Evolutionary conservation across 53 echinoderm and acorn worm species (phyloP), one percentile per base, ranked within the genome.

Genomic region (Echinometra lucunter): DNA sequence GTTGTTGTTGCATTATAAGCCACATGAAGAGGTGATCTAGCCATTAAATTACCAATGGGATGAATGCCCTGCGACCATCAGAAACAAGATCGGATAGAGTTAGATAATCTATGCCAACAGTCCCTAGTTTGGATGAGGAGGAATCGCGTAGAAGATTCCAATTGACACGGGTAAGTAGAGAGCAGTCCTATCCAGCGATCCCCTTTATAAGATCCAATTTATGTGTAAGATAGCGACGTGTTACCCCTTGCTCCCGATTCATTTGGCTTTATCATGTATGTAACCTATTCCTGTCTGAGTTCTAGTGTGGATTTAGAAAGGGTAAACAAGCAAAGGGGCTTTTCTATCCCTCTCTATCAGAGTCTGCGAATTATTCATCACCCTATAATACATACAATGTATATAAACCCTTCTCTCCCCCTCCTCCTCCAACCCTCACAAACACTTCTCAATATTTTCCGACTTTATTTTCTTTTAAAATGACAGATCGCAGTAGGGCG

Each of bases 101-200:
- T 16, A 23, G 42, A 78, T 78, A 78, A 42, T 78, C 78, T 42
- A 40, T 78, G 78, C 42, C 78, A 42, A 78, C 38, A 40, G 78
- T 40, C 78, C 42, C 78, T 40, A 42, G 38, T 38, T 78, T 2
- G 16, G 42, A 78, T 42, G 78, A 42, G 78, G 23, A 78, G 78
- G 19, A 42, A 78, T 78, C 78, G 78, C 2, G 42, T 40, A 78
- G 4, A 40, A 78, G 78, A 78, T 78, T 40, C 7, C 38, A 21
- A 78, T 17, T 78, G 78, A 78, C 78, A 42, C 23, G 19, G 78
- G 42, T 78, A 78, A 78, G 78, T 78, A 78, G 78, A 78, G 78
- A 78, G 78, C 19, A 78, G 78, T 78, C 38, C 6, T 35, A 18
- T 38, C 42, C 4, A 78, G 38, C 78, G 78, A 78, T 78, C 17